These are phyloP conservation scores for Ophion ventricosus DNA, from an alignment of 2,888 invertebrate genomes.

Conservation along the genomic window DNA sequence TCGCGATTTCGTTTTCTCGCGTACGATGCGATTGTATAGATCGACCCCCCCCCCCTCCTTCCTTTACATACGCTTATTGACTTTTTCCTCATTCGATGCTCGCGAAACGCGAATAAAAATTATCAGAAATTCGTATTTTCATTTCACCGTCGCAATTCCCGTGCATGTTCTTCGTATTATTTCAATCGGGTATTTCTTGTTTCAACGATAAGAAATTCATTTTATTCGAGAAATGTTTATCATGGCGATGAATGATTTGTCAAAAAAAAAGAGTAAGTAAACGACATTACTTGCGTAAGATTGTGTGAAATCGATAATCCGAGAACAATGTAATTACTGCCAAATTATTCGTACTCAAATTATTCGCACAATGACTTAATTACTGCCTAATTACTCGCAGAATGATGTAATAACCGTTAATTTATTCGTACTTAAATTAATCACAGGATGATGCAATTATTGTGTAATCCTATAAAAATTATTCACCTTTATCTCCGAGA, in stretches of 20 bases:
- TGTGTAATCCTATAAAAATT: neutral
- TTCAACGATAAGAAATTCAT: too few species aligned
- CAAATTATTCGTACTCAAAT: too few species aligned
- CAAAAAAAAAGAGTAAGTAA: too few species aligned
- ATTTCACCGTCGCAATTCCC: neutral
- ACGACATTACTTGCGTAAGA: too few species aligned
- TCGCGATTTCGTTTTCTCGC: constrained; percentile 37
- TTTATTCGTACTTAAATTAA: neutral
- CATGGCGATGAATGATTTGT: too few species aligned
- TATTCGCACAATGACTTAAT: neutral
- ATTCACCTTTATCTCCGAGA: neutral
- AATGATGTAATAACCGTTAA: neutral
- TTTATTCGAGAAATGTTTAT: too few species aligned
- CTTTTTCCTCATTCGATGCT: constrained; percentile 2
- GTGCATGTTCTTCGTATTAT: neutral
- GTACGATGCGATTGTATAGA: neutral
- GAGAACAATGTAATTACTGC: too few species aligned
- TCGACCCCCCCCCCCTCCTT: too few species aligned
- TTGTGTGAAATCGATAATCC: too few species aligned
- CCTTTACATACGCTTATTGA: neutral
- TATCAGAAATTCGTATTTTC: neutral
- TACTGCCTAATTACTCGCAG: neutral
- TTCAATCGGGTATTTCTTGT: neutral
- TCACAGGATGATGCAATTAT: neutral
- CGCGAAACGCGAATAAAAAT: neutral